A percentile compares a stretch with the other conserved stretches of the same genome.
These are phyloP conservation scores for Pterois miles DNA, from an alignment of 2,797 vertebrate genomes.

Conservation along the genomic window DNA sequence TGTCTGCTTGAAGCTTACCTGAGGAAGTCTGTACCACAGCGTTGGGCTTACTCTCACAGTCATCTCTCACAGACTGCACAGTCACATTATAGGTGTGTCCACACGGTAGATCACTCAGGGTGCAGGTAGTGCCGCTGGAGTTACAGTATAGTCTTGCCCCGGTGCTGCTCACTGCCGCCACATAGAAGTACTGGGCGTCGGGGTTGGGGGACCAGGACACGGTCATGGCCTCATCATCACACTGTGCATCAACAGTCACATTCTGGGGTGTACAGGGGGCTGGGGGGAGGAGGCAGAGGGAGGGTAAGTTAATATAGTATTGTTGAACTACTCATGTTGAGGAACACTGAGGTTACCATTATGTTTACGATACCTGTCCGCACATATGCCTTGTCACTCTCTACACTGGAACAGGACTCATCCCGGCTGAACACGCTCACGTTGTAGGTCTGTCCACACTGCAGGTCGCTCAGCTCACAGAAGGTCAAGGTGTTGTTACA, in stretches of 20 bases:
- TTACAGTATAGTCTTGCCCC: conserved; percentile 63
- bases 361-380: conserved; percentile 69
- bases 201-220: conserved; percentile 77
- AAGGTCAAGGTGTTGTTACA: conserved; percentile 72
- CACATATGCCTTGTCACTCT: conserved; percentile 55
- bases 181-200: conserved; percentile 71
- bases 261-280: conserved; percentile 79
- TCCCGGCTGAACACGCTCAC: conserved; percentile 71
- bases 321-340: background rate
- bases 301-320: background rate
- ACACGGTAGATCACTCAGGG: conserved; percentile 70
- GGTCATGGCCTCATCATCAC: conserved; percentile 51
- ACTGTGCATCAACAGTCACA: conserved; percentile 59
- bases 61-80: conserved; percentile 61
- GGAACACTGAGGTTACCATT: background rate
- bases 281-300: conserved; percentile 22
- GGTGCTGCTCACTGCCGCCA: conserved; percentile 53
- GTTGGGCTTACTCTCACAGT: conserved; percentile 75
- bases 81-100: conserved; percentile 77
- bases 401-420: conserved; percentile 64
- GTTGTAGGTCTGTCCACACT: conserved; percentile 80
- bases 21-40: conserved; percentile 41
- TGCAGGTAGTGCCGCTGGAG: conserved; percentile 66
- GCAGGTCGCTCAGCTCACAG: conserved; percentile 72
- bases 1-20: conserved; percentile 66